Percentiles rank a stretch among this genome's conserved stretches.
These are phyloP conservation scores for Erethizon dorsatum DNA, from an alignment of 2,797 vertebrate species.

Conservation along the genomic window DNA sequence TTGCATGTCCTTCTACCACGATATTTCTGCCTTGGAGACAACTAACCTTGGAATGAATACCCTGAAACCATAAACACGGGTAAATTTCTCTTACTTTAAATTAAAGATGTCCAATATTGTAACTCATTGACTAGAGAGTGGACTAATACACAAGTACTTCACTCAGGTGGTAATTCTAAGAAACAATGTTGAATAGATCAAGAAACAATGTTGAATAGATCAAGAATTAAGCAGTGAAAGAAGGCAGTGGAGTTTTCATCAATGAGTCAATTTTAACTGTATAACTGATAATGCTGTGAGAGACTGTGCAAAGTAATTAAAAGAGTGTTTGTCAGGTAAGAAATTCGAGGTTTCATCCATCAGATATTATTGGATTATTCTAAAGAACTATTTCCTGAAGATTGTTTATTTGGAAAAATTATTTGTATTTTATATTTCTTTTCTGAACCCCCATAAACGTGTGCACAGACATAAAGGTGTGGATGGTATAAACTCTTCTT, in stretches of 20 bases:
- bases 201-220: neutral
- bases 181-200: neutral
- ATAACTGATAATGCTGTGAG: neutral
- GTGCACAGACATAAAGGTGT: neutral
- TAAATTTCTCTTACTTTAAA: too few species aligned
- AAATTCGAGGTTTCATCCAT: neutral
- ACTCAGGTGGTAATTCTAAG: neutral
- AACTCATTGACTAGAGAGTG: too few species aligned
- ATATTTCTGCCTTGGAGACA: too few species aligned
- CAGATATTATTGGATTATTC: neutral
- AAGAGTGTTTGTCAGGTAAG: neutral
- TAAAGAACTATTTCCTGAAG: neutral
- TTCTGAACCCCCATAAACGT: neutral
- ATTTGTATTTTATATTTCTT: neutral
- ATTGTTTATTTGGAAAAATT: neutral
- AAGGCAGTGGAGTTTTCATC: too few species aligned
- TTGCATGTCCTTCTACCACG: too few species aligned
- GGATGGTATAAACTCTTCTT: neutral
- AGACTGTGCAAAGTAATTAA: too few species aligned
- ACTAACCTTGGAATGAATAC: too few species aligned
- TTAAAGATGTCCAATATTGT: too few species aligned
- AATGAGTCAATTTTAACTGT: fast-evolving
- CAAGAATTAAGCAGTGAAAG: neutral
- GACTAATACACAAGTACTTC: neutral
- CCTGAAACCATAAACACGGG: too few species aligned